A percentile compares a stretch with the other conserved stretches of the same genome.
Conservation (phyloP, 2,113 vertebrate genomes). For the Aplodontia rufa region DNA sequence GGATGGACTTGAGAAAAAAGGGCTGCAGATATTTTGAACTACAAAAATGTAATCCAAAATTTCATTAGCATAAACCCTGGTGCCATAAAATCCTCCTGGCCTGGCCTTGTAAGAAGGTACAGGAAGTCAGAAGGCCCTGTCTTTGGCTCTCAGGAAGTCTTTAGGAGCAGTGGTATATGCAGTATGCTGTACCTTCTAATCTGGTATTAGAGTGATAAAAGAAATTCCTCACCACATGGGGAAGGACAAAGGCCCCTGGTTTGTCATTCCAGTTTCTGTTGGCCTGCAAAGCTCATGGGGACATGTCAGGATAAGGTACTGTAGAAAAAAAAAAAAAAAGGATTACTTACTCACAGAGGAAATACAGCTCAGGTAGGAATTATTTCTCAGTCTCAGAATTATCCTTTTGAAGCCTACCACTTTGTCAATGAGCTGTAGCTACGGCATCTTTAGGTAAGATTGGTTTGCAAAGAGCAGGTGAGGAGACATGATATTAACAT, state of each 20-base stretch:
- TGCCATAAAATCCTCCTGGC: rapidly evolving
- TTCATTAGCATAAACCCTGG: neutral
- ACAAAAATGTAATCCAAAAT: neutral
- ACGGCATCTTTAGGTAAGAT: slow-evolving; percentile 18
- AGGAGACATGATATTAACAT: neutral
- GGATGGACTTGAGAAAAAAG: neutral
- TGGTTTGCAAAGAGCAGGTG: slow-evolving; percentile 45
- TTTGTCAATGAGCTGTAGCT: neutral
- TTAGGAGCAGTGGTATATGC: neutral
- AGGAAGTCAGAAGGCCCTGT: neutral
- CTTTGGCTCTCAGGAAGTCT: neutral
- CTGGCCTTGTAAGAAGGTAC: neutral
- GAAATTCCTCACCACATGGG: neutral
- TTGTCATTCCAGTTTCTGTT: neutral
- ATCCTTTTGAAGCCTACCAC: neutral
- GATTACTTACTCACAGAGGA: neutral
- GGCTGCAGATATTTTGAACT: neutral
- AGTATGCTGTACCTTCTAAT: too few relatives aligned
- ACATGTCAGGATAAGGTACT: neutral
- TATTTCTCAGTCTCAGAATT: neutral
- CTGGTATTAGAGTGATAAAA: neutral
- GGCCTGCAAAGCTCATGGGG: neutral
- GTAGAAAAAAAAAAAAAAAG: slow-evolving; percentile 31
- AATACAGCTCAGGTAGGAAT: neutral
- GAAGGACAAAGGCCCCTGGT: neutral